Conservation (phyloP, 2,797 vertebrate species). For the Phalloptychus januarius region DNA sequence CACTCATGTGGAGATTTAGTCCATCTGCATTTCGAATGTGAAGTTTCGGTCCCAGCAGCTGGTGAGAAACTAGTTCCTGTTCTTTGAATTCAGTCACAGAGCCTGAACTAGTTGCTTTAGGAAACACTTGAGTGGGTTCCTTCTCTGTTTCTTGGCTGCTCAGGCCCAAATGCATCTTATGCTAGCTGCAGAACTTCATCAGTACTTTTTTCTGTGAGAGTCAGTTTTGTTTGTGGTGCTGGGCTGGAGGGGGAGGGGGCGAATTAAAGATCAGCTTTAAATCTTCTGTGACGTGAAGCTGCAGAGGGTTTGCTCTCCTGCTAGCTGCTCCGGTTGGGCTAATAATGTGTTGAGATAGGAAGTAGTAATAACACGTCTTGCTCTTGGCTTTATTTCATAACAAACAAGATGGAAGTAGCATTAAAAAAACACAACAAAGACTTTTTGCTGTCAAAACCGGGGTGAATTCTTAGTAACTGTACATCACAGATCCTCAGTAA, state of each 20-base stretch:
- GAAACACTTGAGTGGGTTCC: background rate
- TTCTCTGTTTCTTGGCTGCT: background rate
- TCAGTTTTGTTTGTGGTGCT: background rate
- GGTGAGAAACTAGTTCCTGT: background rate
- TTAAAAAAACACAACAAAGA: background rate
- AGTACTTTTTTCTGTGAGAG: background rate
- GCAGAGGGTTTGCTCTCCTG: background rate
- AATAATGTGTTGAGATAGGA: background rate
- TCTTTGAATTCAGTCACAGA: background rate
- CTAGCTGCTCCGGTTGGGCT: background rate
- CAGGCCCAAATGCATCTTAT: background rate
- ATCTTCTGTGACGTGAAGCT: background rate
- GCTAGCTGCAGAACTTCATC: background rate
- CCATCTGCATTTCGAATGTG: background rate
- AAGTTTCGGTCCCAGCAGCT: background rate
- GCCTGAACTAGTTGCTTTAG: background rate
- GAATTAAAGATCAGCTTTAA: background rate
- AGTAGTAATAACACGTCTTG: background rate
- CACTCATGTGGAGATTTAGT: background rate
- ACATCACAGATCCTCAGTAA: background rate
- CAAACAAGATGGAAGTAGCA: background rate
- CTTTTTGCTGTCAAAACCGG: background rate
- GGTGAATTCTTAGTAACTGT: background rate
- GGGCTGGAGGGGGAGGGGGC: background rate
- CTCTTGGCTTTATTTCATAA: background rate